A percentile compares a stretch with the other conserved stretches of the same genome.
Evolutionary conservation across 2,113 vertebrate genomes (phyloP).

Genomic region (Tamias sibiricus): DNA sequence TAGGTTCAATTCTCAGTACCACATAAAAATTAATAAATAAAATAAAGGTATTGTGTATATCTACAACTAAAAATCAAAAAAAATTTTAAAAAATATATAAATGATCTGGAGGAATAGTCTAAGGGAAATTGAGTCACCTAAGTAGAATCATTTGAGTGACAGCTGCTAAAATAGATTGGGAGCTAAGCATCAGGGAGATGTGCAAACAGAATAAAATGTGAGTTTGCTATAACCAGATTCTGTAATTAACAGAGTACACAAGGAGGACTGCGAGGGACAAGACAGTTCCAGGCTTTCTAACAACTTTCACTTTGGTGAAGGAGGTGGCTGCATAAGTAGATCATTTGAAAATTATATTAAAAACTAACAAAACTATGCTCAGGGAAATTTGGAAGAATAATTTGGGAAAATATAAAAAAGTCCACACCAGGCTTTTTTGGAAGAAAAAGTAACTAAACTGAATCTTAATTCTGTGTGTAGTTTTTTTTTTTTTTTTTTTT

Average conservation of each 20-base stretch:
- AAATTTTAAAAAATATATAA: neutral
- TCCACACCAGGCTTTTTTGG: neutral
- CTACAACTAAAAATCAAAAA: too few species aligned
- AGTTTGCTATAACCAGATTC: rapidly evolving
- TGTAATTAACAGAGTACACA: neutral
- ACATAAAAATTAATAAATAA: too few species aligned
- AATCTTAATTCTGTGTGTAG: neutral
- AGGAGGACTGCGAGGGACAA: neutral
- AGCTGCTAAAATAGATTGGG: neutral
- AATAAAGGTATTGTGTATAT: too few species aligned
- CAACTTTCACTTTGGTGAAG: neutral
- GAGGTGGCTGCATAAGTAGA: neutral
- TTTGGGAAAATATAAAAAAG: neutral
- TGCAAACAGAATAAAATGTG: neutral
- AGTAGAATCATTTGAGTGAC: neutral
- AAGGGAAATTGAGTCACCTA: neutral
- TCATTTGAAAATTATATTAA: neutral
- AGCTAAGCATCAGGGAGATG: neutral
- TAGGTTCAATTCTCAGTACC: too few species aligned
- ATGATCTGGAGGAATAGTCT: neutral
- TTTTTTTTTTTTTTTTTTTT: constrained; percentile 17
- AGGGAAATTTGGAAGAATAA: neutral
- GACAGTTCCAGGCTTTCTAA: neutral
- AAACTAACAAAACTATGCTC: neutral
- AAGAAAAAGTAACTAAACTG: neutral